Evolutionary conservation across 2,113 vertebrate genomes (phyloP), one percentile per base, ranked within the genome.

Genomic region (Narcine bancroftii): DNA sequence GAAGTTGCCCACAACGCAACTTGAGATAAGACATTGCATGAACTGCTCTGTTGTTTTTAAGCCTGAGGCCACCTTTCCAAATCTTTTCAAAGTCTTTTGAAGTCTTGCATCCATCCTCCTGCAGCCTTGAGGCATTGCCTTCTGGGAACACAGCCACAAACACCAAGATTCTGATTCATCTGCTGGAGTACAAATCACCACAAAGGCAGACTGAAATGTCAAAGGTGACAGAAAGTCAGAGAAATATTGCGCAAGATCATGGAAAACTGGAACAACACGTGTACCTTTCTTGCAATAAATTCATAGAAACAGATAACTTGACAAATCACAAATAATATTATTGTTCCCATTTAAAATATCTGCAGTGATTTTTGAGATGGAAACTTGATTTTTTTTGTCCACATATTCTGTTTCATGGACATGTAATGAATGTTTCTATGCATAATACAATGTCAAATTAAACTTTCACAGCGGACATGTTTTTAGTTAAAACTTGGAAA

Each of bases 71-170:
- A 95, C 95, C 96, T 95, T n/a, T 96, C 93, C 94, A 92, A 97
- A 96, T 97, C 96, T 96, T 96, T 97, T 97, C 96, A 96, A 97
- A 96, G 96, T 95, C 94, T 94, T 93, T 96, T 96, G 95, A 91
- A 69, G 95, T 96, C 95, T 95, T 95, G 95, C 95, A 95, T 95
- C 95, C 95, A 95, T 96, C 95, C 95, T 96, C 95, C 95, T 95
- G 95, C 95, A 95, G 96, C 96, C 96, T 39, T 94, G 94, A 96
- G 96, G 95, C 94, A 96, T 95, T 95, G 96, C 96, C 96, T 96
- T 96, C 95, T 93, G 96, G 96, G 96, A 96, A 96, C 95, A 96
- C 95, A 96, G 94, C 65, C 89, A 91, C 89, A 71, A 91, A 91
- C 89, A 91, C 66, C 65, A 69, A 69, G 89, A 63, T 69, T 91